Conservation (phyloP, 53 echinoderm and acorn worm species). For the Arbacia lixula region DNA sequence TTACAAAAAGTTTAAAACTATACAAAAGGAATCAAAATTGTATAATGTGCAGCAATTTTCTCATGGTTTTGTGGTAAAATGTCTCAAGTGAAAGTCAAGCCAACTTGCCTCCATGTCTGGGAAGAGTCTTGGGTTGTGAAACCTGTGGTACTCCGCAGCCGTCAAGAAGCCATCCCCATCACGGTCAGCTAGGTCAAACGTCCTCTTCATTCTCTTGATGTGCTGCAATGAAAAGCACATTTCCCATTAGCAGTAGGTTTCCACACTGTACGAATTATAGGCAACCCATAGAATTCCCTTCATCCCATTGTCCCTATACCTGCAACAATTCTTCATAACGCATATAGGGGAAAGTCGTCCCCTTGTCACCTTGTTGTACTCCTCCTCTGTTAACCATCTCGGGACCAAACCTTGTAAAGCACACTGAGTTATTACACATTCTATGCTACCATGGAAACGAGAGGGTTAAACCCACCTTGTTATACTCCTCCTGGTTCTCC, state of each 20-base stretch:
- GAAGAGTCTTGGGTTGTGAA: conserved; percentile 76
- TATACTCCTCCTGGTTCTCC: conserved; percentile 43
- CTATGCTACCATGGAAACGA: no score
- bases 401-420: no score
- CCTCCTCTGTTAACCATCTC: no score
- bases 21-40: not conserved
- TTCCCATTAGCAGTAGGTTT: no score
- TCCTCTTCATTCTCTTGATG: conserved; percentile 61
- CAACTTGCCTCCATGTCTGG: conserved; percentile 71
- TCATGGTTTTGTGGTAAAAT: no score
- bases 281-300: no score
- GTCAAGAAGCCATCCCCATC: conserved; percentile 72
- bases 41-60: not conserved
- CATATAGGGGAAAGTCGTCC: no score
- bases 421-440: no score
- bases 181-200: conserved; percentile 68
- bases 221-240: conserved; percentile 63
- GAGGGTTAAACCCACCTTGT: conserved; percentile 46
- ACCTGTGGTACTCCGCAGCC: conserved; percentile 64
- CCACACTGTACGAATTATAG: no score
- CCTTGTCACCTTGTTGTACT: not conserved
- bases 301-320: not conserved
- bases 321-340: not conserved
- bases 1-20: no score
- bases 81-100: no score